Base-by-base conservation (phyloP, 2,888 invertebrate genomes). In the Terebella lapidaria region DNA sequence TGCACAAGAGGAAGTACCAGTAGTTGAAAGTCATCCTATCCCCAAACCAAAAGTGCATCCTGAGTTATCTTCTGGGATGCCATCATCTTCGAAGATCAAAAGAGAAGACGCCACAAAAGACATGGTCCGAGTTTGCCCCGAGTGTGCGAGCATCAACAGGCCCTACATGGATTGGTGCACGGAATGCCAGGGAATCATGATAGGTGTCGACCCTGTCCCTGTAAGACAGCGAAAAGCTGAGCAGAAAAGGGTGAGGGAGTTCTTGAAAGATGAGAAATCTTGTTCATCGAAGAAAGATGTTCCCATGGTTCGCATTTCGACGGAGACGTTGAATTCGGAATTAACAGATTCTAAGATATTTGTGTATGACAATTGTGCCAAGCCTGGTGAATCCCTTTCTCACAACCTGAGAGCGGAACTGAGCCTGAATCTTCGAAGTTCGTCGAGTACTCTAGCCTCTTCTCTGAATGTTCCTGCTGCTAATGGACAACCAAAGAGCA, bases 111-210 rank as follows among this genome's bases (percentile, higher is more conserved):
- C 10, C 18, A 10, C 18, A 15, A 18, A 35, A 10, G 35, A 35
- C 10, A 35, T 15, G 18, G 49, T 49, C n/a, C 25, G 28, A 22
- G 29, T 53, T 4, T 53, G 53, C 29, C 53, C 53, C 15, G 28
- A 53, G 27, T 53, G 53, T 53, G 53, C 53, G 5, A 22, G 29
- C 10, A 53, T 53, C 5, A 53, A 53, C 53, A 26, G 29, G 22
- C 24, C 49, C 49, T 27, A 53, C 22, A 28, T 53, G 27, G 29
- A 25, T 15, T 53, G 53, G 53, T 53, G 53, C 28, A 28, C 26
- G 5, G 53, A 53, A 15, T 53, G 53, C 29, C 27, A 28, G 26
- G 29, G 10, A 15, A 28, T 53, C 5, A 26, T 53, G 10, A 28
- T 28, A 10, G 29, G 53, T 15, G 22, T 53, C 28, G 53, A 25